These are phyloP conservation scores for Cancer borealis DNA, from an alignment of 2,888 invertebrate species.

Conservation along the genomic window DNA sequence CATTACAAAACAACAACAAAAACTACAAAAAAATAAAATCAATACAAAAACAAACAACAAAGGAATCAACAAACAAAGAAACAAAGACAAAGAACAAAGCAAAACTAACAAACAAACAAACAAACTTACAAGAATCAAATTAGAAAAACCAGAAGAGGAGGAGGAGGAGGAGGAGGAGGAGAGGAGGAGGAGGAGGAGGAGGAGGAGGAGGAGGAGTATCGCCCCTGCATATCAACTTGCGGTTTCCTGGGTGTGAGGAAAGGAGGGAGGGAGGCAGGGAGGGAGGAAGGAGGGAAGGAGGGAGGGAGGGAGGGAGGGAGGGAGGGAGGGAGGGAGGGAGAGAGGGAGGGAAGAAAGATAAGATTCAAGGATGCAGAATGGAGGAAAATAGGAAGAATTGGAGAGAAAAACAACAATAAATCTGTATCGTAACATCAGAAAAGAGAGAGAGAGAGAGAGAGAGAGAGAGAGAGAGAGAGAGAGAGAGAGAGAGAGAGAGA, in stretches of 20 bases:
- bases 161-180: neutral
- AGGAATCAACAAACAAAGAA: too few relatives aligned
- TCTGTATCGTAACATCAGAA: neutral
- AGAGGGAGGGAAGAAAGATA: neutral
- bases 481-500: neutral
- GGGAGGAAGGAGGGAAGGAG: neutral
- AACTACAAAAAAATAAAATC: too few relatives aligned
- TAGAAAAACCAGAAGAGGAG: neutral
- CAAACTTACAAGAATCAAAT: too few relatives aligned
- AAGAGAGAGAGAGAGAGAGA: neutral
- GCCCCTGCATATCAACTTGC: neutral
- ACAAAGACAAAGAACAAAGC: neutral
- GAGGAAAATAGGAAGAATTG: too few relatives aligned
- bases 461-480: slow-evolving; percentile 17
- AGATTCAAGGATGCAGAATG: neutral
- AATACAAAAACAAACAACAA: too few relatives aligned
- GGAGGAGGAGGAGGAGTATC: neutral
- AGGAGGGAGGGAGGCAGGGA: neutral
- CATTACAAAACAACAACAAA: too few relatives aligned
- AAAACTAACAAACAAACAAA: neutral
- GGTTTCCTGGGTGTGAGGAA: neutral
- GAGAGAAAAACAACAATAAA: neutral
- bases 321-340: neutral
- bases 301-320: neutral
- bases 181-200: slow-evolving; percentile 27